Evolutionary conservation across 2,797 vertebrate species (phyloP).

Genomic region (Cichlasoma orientale): DNA sequence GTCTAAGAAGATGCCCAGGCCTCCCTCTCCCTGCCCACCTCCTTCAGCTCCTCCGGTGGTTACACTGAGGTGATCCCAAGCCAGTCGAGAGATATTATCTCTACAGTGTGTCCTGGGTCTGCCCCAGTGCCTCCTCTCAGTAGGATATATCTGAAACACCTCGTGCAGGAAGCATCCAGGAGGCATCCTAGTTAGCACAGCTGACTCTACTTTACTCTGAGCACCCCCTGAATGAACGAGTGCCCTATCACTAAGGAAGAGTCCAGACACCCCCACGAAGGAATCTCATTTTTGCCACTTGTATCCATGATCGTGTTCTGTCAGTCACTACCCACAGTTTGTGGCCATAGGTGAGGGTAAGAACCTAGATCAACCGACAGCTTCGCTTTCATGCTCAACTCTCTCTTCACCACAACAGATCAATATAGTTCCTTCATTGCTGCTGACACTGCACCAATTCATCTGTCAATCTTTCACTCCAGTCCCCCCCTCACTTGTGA

Average conservation of each 20-base stretch:
- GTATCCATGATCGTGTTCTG: neutral
- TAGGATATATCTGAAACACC: neutral
- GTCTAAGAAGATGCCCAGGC: neutral
- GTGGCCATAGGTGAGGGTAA: neutral
- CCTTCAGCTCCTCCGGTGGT: neutral
- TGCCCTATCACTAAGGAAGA: neutral
- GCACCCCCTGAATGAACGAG: neutral
- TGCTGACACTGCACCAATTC: neutral
- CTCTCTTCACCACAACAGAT: neutral
- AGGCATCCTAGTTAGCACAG: neutral
- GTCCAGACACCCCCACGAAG: neutral
- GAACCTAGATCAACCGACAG: neutral
- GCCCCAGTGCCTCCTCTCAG: neutral
- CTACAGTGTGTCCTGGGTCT: neutral
- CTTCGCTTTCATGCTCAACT: neutral
- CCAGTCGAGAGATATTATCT: neutral
- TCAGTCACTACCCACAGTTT: neutral
- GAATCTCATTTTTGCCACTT: neutral
- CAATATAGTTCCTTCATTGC: neutral
- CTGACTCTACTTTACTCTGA: neutral
- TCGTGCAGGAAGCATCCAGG: too few species aligned
- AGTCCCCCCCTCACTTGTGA: neutral
- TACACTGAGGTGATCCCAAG: neutral
- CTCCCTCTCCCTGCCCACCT: neutral
- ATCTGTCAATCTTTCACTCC: neutral